phyloP scores from a whole-genome alignment of 2,888 invertebrate species.

The Crematogaster levior region DNA sequence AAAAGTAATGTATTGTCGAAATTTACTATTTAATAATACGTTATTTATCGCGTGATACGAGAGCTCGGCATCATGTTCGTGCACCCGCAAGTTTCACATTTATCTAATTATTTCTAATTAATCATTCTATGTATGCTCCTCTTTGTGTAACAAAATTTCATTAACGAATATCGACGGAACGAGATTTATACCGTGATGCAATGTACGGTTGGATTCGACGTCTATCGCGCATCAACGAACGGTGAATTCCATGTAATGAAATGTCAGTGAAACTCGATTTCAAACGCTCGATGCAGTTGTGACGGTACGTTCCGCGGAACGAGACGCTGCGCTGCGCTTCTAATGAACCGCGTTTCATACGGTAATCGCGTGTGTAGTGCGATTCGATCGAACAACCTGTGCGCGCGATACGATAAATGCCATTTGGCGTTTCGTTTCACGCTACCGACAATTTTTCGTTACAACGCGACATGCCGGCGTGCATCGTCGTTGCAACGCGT shows the following conservation, averaged over 20 bases:
- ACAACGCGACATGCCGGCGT: slow-evolving; percentile 4
- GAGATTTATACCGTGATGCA: slow-evolving; percentile 29
- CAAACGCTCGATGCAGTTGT: slow-evolving; percentile 36
- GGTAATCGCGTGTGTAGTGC: slow-evolving; percentile 35
- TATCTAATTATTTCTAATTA: background rate
- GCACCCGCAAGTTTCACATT: background rate
- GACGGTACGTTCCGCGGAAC: slow-evolving; percentile 25
- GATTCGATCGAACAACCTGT: slow-evolving; percentile 40
- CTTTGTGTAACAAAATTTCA: slow-evolving; percentile 39
- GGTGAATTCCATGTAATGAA: slow-evolving; percentile 51
- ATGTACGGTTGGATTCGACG: slow-evolving; percentile 26
- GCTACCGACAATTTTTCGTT: slow-evolving; percentile 35
- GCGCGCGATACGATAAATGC: slow-evolving; percentile 40
- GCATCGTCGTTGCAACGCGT: slow-evolving; percentile 25
- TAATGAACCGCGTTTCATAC: slow-evolving; percentile 53
- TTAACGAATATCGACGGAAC: slow-evolving; percentile 44
- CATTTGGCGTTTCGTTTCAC: slow-evolving; percentile 50
- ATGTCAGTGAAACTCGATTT: slow-evolving; percentile 50
- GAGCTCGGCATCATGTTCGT: background rate
- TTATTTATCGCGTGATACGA: background rate
- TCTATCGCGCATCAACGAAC: slow-evolving; percentile 43
- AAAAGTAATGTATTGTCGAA: background rate
- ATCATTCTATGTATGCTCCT: background rate
- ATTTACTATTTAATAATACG: no score
- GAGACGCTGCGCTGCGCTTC: slow-evolving; percentile 43